A percentile compares a stretch with the other conserved stretches of the same genome.
Evolutionary conservation across 2,113 vertebrate species (phyloP).

Genomic region (Rostratula benghalensis): DNA sequence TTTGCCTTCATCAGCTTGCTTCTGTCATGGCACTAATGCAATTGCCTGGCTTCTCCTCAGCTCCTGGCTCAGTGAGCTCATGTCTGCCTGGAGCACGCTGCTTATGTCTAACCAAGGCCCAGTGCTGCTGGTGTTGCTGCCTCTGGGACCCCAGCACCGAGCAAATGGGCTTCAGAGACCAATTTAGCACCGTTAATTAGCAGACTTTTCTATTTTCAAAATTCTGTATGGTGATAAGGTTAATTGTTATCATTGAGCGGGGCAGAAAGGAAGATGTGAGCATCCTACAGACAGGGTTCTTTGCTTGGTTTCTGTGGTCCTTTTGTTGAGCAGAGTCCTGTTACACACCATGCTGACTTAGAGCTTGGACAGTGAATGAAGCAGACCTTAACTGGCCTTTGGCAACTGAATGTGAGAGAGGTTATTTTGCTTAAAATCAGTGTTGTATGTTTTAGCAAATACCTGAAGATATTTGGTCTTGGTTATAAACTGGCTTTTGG

Average conservation of each 20-base stretch:
- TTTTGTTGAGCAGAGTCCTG: neutral
- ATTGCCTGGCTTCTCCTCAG: neutral
- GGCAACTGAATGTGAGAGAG: neutral
- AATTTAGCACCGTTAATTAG: neutral
- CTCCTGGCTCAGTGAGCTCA: neutral
- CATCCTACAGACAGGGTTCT: neutral
- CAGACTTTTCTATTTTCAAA: neutral
- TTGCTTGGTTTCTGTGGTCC: neutral
- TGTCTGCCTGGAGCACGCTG: neutral
- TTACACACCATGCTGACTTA: neutral
- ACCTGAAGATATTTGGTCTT: neutral
- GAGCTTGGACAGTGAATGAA: neutral
- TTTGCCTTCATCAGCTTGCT: neutral
- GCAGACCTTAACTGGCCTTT: neutral
- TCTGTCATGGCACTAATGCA: neutral
- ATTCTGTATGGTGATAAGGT: neutral
- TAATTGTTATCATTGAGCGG: neutral
- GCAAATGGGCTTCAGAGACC: neutral
- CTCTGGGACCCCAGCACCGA: neutral
- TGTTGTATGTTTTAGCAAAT: neutral
- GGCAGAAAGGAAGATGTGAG: neutral
- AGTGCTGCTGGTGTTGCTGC: neutral
- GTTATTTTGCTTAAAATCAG: neutral
- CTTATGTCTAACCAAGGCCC: neutral
- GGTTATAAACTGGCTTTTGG: neutral